Conservation (phyloP, 1,140 invertebrate species). For the Ditylenchus dipsaci region DNA sequence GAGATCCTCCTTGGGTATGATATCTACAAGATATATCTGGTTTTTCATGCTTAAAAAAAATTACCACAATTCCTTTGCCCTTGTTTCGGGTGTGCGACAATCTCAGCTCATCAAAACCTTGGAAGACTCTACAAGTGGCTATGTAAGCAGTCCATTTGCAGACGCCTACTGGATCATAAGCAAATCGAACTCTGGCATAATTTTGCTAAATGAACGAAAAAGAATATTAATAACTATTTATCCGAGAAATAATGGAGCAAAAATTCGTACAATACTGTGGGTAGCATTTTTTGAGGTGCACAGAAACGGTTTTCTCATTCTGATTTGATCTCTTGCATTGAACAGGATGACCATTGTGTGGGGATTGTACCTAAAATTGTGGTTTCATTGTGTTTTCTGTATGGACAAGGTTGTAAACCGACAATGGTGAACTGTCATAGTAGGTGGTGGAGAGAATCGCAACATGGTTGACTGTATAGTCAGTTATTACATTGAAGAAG, state of each 20-base stretch:
- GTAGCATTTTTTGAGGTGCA: constrained; percentile 14
- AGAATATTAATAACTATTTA: not conserved
- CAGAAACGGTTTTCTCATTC: not conserved
- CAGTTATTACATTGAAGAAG: constrained; percentile 11
- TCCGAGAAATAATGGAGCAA: not conserved
- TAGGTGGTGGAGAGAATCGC: constrained; percentile 24
- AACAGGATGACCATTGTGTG: constrained; percentile 47
- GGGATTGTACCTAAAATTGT: constrained; percentile 35
- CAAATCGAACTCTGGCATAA: constrained; percentile 24
- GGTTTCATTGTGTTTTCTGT: not conserved
- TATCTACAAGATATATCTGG: no score
- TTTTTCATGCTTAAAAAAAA: no score
- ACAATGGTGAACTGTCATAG: constrained; percentile 15
- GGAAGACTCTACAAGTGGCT: constrained; percentile 24
- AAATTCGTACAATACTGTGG: constrained; percentile 9
- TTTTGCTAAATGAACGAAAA: not conserved
- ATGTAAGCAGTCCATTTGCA: constrained; percentile 48
- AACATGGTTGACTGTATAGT: constrained; percentile 12
- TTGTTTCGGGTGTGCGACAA: not conserved
- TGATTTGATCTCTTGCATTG: constrained; percentile 34
- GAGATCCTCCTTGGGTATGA: no score
- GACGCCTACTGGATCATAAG: constrained; percentile 34
- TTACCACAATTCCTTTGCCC: no score
- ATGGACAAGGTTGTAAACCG: constrained; percentile 4
- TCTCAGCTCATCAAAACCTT: constrained; percentile 1